These are phyloP conservation scores for Pachliopta kotzebuea DNA, from an alignment of 2,888 invertebrate genomes.

Conservation along the genomic window DNA sequence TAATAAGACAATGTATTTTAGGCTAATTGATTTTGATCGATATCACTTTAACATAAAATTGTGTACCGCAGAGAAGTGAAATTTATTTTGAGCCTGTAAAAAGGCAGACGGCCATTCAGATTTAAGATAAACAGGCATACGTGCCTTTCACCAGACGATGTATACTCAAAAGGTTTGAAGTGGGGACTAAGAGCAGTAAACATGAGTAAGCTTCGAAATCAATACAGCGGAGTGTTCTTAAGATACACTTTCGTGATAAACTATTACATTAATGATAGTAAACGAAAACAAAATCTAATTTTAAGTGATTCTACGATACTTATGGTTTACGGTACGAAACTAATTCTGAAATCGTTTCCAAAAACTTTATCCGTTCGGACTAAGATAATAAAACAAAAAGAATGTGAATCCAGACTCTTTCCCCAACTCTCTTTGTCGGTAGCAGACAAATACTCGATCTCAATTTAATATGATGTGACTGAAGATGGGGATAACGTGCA, in stretches of 20 bases:
- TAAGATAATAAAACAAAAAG: no score
- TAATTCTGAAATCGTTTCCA: no score
- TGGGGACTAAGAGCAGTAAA: constrained; percentile 26
- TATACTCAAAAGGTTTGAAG: constrained; percentile 23
- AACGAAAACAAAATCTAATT: background rate
- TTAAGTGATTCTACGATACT: background rate
- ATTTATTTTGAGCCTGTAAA: constrained; percentile 10
- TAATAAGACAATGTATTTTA: no score
- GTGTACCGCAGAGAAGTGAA: background rate
- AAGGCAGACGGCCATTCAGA: constrained; percentile 17
- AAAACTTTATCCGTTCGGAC: no score
- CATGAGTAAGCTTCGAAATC: constrained; percentile 26
- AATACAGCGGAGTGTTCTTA: constrained; percentile 15
- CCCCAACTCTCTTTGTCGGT: no score
- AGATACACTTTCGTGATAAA: constrained; percentile 3
- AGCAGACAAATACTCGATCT: no score
- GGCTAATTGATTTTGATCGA: no score
- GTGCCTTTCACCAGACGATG: constrained; percentile 27
- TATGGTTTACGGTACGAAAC: background rate
- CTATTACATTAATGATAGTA: background rate
- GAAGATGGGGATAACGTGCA: no score
- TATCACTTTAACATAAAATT: background rate
- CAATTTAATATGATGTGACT: no score
- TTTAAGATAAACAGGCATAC: constrained; percentile 27
- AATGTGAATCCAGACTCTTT: no score